Evolutionary conservation across 2,797 vertebrate genomes (phyloP), one percentile per base, ranked within the genome.

Genomic region (Chaenodraco wilsoni): DNA sequence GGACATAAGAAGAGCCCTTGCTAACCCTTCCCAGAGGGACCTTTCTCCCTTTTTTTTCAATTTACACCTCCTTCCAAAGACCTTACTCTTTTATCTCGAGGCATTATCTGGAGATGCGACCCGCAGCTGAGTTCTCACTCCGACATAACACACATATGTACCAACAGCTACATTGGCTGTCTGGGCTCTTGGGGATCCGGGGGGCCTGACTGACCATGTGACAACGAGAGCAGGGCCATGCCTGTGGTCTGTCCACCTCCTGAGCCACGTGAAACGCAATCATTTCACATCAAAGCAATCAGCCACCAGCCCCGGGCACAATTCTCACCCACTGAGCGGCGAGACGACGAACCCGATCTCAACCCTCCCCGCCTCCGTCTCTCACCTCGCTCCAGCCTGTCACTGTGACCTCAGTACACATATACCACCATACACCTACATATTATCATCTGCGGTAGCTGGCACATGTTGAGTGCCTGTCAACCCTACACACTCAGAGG

Each of bases 271-370:
- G 85, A 88, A 91, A 88, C 27, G 63, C 90, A 94, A 91, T 92
- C 83, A 93, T 93, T 92, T 91, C 89, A 90, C 89, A 93, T 94
- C 85, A 88, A 90, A 91, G 92, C 90, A 94, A 94, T 94, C 95
- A 93, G 83, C 79, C 86, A 76, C 82, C 63, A 33, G 83, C 90
- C 85, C 44, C 50, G 45, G 87, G 92, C 88, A 55, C 86, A 90
- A 89, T 93, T 93, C 91, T 90, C 92, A 92, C 93, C 91, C 59
- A 31, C 85, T 83, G 91, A 90, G 92, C 79, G 43, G 87, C 65
- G 85, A 93, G 86, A 91, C 65, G 23, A 65, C 46, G 56, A 76
- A 72, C 16, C 41, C 63, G 11, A 71, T 66, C 40, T 5, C 68
- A 64, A 14, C 51, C 40, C 67, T 61, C 46, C 71, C 72, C 51